Conservation (phyloP, 2,797 vertebrate species). For the Muraenolepis orangiensis region DNA sequence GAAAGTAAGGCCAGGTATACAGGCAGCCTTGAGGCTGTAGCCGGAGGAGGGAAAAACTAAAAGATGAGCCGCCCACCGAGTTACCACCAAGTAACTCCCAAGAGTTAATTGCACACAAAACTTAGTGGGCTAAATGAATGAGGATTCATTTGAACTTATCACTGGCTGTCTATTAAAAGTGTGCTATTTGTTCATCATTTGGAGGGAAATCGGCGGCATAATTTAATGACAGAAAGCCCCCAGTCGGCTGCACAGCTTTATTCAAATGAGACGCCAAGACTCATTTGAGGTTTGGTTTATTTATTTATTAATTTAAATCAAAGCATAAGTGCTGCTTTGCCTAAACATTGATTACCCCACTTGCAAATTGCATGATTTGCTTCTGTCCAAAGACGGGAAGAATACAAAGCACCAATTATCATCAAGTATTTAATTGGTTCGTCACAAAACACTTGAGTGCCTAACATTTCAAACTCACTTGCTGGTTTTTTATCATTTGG, state of each 20-base stretch:
- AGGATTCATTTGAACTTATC: slow-evolving; percentile 6
- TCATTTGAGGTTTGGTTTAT: slow-evolving; percentile 48
- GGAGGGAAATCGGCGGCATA: slow-evolving; percentile 26
- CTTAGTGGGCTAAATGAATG: neutral
- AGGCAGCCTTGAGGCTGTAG: neutral
- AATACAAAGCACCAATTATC: slow-evolving; percentile 54
- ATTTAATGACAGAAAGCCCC: slow-evolving; percentile 31
- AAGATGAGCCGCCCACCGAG: too few relatives aligned
- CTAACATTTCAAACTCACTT: slow-evolving; percentile 41
- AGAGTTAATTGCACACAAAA: slow-evolving; percentile 2
- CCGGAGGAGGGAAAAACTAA: neutral
- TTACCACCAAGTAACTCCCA: neutral
- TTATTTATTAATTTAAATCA: neutral
- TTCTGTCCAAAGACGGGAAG: slow-evolving; percentile 43
- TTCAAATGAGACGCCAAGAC: slow-evolving; percentile 54
- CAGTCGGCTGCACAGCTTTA: slow-evolving; percentile 30
- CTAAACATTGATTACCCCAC: slow-evolving; percentile 22
- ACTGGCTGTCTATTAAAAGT: slow-evolving; percentile 11
- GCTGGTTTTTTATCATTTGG: slow-evolving; percentile 1
- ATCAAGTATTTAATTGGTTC: slow-evolving; percentile 59
- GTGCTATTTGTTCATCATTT: slow-evolving; percentile 26
- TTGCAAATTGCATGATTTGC: slow-evolving; percentile 55
- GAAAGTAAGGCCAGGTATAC: too few relatives aligned
- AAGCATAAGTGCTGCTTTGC: slow-evolving; percentile 53
- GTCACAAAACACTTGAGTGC: slow-evolving; percentile 54